Evolutionary conservation across 1,140 invertebrate species (phyloP).

Genomic region (Drosophila arawakana): DNA sequence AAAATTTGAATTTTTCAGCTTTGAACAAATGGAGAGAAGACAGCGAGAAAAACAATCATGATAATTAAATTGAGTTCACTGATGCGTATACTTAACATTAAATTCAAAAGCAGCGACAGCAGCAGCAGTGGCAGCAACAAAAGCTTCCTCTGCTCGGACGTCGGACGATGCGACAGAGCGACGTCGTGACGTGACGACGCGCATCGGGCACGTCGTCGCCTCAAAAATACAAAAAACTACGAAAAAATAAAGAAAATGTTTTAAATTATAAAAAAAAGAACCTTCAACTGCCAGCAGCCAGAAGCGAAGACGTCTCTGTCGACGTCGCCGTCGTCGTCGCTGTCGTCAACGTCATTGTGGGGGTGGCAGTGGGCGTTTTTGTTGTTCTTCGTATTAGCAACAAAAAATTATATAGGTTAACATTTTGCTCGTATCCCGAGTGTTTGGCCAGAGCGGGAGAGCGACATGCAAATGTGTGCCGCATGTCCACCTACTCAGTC

Average conservation of each 20-base stretch:
- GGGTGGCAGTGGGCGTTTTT: slow-evolving; percentile 30
- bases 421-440: slow-evolving; percentile 63
- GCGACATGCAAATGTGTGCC: slow-evolving; percentile 66
- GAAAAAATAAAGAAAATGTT: slow-evolving; percentile 25
- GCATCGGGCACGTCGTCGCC: slow-evolving; percentile 33
- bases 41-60: slow-evolving; percentile 76
- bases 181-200: slow-evolving; percentile 5
- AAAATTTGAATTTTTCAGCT: slow-evolving; percentile 72
- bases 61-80: slow-evolving; percentile 83
- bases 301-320: slow-evolving; percentile 27
- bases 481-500: slow-evolving; percentile 38
- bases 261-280: slow-evolving; percentile 69
- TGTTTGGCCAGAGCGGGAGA: slow-evolving; percentile 28
- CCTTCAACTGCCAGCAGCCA: slow-evolving; percentile 68
- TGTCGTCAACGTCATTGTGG: slow-evolving; percentile 15
- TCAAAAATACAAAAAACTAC: slow-evolving; percentile 30
- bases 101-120: slow-evolving; percentile 55
- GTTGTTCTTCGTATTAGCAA: slow-evolving; percentile 32
- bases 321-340: slow-evolving; percentile 13
- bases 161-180: slow-evolving; percentile 1
- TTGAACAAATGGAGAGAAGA: slow-evolving; percentile 38
- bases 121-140: slow-evolving; percentile 22
- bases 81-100: slow-evolving; percentile 82
- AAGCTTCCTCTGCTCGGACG: slow-evolving; percentile 8
- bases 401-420: slow-evolving; percentile 79